Conservation (phyloP, 1,140 invertebrate species). For the Dysdera silvatica region DNA sequence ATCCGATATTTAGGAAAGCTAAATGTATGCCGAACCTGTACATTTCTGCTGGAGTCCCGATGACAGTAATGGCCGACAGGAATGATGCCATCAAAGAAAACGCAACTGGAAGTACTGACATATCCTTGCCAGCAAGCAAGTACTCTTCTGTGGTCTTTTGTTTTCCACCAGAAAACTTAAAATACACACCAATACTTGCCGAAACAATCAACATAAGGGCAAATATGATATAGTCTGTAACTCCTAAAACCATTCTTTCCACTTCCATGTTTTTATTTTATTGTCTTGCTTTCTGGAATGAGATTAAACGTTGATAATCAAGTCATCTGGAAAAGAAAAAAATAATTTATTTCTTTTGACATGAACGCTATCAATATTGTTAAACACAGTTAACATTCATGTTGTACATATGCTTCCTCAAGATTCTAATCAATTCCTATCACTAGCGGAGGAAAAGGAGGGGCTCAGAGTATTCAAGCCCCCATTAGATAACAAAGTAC, state of each 20-base stretch:
- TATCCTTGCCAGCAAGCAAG: slow-evolving; percentile 72
- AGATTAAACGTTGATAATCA: too few relatives aligned
- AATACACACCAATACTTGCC: slow-evolving; percentile 66
- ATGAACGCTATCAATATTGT: too few relatives aligned
- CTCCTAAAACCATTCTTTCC: background rate
- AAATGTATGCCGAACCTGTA: slow-evolving; percentile 36
- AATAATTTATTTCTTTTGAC: too few relatives aligned
- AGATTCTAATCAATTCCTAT: too few relatives aligned
- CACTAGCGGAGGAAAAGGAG: too few relatives aligned
- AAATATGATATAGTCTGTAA: slow-evolving; percentile 58
- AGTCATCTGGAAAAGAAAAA: too few relatives aligned
- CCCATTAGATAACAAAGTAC: too few relatives aligned
- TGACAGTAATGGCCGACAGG: slow-evolving; percentile 47
- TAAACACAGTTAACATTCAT: too few relatives aligned
- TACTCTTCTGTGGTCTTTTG: slow-evolving; percentile 59
- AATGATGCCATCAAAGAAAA: slow-evolving; percentile 66
- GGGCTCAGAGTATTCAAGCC: too few relatives aligned
- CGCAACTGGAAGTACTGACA: slow-evolving; percentile 68
- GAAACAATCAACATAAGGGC: slow-evolving; percentile 43
- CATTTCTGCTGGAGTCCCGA: slow-evolving; percentile 43
- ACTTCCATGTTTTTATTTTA: too few relatives aligned
- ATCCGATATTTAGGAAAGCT: slow-evolving; percentile 31
- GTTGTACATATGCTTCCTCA: too few relatives aligned
- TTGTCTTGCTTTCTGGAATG: too few relatives aligned
- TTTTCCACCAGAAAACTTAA: slow-evolving; percentile 44